Conservation (phyloP, 2,797 vertebrate species). For the Poeciliopsis paucimaculata region DNA sequence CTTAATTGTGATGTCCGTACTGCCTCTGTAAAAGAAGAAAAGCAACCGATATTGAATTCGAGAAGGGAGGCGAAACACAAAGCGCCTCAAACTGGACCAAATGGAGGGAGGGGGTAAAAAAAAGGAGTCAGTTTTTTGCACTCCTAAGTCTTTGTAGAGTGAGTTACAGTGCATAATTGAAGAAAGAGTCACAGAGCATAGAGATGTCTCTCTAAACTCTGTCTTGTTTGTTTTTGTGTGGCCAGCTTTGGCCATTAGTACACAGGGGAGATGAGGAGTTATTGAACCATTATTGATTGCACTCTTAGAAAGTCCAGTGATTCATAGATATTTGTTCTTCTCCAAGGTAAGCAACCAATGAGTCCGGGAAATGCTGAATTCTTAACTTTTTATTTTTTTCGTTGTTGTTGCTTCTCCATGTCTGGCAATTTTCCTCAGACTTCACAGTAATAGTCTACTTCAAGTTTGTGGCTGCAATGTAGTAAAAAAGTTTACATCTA, state of each 20-base stretch:
- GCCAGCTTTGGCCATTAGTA: conserved; percentile 62
- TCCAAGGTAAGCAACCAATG: conserved; percentile 67
- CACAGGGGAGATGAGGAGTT: conserved; percentile 63
- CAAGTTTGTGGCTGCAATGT: background rate
- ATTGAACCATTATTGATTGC: conserved; percentile 76
- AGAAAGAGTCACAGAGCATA: conserved; percentile 30
- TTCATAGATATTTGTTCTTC: conserved; percentile 70
- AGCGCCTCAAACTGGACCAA: conserved; percentile 37
- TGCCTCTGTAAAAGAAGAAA: conserved; percentile 42
- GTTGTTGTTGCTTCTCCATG: conserved; percentile 11
- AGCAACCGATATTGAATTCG: conserved; percentile 50
- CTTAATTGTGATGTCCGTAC: conserved; percentile 64
- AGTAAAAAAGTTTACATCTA: background rate
- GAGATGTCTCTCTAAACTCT: conserved; percentile 46
- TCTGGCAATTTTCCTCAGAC: conserved; percentile 23
- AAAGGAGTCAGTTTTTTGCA: conserved; percentile 44
- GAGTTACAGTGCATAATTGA: conserved; percentile 40
- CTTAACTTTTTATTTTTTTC: conserved; percentile 25
- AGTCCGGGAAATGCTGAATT: conserved; percentile 42
- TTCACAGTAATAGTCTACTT: background rate
- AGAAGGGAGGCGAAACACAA: conserved; percentile 42
- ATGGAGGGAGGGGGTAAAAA: conserved; percentile 17
- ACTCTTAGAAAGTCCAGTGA: conserved; percentile 64
- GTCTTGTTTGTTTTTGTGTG: conserved; percentile 66
- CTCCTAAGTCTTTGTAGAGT: conserved; percentile 36